Conservation (phyloP, 1,140 invertebrate species). For the Papilio helenus region DNA sequence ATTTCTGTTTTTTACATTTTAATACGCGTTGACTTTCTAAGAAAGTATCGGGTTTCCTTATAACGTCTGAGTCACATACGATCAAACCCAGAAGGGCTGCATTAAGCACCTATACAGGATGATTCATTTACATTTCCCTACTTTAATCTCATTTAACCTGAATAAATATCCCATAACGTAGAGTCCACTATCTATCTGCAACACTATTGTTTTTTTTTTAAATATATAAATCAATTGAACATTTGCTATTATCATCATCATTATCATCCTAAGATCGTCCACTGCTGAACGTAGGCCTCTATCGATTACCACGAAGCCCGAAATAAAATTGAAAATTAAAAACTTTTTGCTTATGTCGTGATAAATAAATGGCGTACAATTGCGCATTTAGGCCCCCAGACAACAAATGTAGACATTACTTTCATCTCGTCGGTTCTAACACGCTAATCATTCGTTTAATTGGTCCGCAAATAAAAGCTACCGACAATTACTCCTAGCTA, state of each 20-base stretch:
- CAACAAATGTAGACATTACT: conserved; percentile 40
- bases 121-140: not conserved
- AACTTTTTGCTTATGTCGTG: not conserved
- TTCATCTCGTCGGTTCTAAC: conserved; percentile 42
- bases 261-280: too few relatives aligned
- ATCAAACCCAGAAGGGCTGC: not conserved
- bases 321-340: too few relatives aligned
- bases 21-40: not conserved
- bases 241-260: too few relatives aligned
- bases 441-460: conserved; percentile 53
- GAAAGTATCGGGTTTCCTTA: conserved; percentile 2
- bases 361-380: not conserved
- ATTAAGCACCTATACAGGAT: not conserved
- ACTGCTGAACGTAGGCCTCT: too few relatives aligned
- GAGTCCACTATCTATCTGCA: too few relatives aligned
- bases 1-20: not conserved
- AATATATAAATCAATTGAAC: too few relatives aligned
- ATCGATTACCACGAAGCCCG: too few relatives aligned
- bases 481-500: conserved; percentile 43
- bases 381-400: too few relatives aligned
- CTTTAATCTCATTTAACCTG: not conserved
- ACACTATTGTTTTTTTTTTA: too few relatives aligned
- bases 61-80: not conserved
- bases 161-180: too few relatives aligned
- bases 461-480: conserved; percentile 50